Evolutionary conservation across 2,113 vertebrate species (phyloP), one percentile per base, ranked within the genome.

Genomic region (Ondatra zibethicus): DNA sequence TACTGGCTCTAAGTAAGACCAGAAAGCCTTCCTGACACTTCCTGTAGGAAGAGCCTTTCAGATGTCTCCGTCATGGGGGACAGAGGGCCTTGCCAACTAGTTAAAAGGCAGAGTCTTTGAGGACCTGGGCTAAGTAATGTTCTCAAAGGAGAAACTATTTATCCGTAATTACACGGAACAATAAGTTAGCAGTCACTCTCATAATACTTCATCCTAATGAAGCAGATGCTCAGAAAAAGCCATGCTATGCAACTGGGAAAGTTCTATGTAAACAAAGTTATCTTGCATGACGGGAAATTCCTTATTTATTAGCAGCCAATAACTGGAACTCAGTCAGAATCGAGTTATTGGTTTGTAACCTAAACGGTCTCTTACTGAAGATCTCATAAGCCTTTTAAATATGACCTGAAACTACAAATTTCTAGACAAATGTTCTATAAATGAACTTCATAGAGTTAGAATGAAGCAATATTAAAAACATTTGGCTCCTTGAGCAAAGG

Each of bases 41-140:
- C 45, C 52, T 92, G 39, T 16, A 88, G 75, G 65, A 96, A 66
- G 10, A 82, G 45, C 39, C 13, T 84, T 90, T 92, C 90, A 96
- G 47, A 92, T 90, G 61, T 94, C 93, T 86, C 39, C 86, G 36
- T 84, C 27, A 75, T 91, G 31, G 68, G 82, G 89, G 72, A 78
- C 12, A 80, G 16, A 82, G 73, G 11, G 5, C 21, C 50, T 73
- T 96, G 72, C 75, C 85, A 80, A 65, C 25, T 81, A 81, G 27
- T 29, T 93, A 89, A 92, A 23, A 95, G 95, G 39, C n/a, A 7
- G 1, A 84, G 29, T 89, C 85, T 93, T 95, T 91, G 76, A 81
- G 68, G 55, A 76, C 17, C 0, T 70, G 17, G 33, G 8, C 33
- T 78, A 21, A 61, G 39, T 94, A 91, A 94, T 55, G 63, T 93